A percentile compares a stretch with the other conserved stretches of the same genome.
Conservation (phyloP, 2,113 vertebrate genomes). For the Phyllostomus discolor region DNA sequence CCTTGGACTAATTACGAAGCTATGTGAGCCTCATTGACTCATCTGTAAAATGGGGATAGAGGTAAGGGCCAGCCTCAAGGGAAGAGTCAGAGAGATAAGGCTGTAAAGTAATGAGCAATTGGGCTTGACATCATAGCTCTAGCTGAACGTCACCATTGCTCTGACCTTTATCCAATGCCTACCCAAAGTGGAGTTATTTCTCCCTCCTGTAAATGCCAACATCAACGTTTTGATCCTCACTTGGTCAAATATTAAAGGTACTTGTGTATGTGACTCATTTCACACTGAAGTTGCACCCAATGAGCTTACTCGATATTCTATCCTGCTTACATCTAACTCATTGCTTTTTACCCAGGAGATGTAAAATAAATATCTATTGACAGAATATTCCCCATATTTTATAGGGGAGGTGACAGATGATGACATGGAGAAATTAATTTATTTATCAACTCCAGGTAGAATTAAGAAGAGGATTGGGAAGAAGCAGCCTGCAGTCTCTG, state of each 20-base stretch:
- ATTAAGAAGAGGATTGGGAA: background rate
- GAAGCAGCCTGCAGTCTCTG: background rate
- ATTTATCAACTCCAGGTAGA: background rate
- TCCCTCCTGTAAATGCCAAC: background rate
- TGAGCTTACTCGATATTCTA: background rate
- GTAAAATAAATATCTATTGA: background rate
- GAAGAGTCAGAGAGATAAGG: background rate
- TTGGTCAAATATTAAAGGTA: background rate
- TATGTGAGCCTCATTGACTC: background rate
- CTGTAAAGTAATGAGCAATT: fast-evolving
- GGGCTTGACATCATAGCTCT: fast-evolving
- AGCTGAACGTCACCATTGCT: background rate
- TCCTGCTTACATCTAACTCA: background rate
- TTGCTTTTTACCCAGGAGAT: background rate
- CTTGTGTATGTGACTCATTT: background rate
- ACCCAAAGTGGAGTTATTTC: background rate
- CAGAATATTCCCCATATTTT: background rate
- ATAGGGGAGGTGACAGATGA: background rate
- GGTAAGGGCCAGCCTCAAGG: background rate
- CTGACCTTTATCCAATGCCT: background rate
- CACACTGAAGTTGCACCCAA: background rate
- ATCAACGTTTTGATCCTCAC: background rate
- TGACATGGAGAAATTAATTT: background rate
- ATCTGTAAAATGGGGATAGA: background rate
- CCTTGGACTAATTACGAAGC: background rate